A percentile compares a stretch with the other conserved stretches of the same genome.
Evolutionary conservation across 2,113 vertebrate genomes (phyloP).

Genomic region (Phrynocephalus versicolor): DNA sequence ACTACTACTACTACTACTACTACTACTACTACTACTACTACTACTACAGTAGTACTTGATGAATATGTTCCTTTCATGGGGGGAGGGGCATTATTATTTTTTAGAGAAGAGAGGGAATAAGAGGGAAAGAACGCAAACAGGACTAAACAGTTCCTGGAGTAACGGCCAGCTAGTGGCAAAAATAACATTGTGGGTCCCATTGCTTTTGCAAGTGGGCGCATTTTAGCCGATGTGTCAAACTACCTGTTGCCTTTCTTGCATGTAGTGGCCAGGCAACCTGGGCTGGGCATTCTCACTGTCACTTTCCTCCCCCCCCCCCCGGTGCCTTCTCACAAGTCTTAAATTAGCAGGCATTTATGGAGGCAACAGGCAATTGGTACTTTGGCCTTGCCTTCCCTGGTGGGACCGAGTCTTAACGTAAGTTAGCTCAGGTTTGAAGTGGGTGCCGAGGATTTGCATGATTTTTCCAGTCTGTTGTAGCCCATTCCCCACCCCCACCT

Average conservation of each 20-base stretch:
- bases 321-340: conserved; percentile 20
- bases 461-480: conserved; percentile 29
- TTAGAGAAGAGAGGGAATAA: neutral
- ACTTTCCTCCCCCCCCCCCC: conserved; percentile 29
- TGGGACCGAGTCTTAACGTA: neutral
- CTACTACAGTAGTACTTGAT: too few species aligned
- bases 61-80: neutral
- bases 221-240: conserved; percentile 23
- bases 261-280: neutral
- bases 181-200: neutral
- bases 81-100: too few species aligned
- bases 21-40: too few species aligned
- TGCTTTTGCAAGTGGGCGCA: neutral
- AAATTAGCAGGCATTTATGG: neutral
- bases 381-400: neutral
- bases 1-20: too few species aligned
- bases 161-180: neutral
- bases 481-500: too few species aligned
- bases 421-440: conserved; percentile 21
- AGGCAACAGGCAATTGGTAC: neutral
- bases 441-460: neutral
- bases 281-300: conserved; percentile 1
- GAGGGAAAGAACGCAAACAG: neutral
- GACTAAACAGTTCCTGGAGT: neutral
- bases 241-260: conserved; percentile 3